Conservation (phyloP, 1,140 invertebrate genomes). For the Phocides pigmalion region DNA sequence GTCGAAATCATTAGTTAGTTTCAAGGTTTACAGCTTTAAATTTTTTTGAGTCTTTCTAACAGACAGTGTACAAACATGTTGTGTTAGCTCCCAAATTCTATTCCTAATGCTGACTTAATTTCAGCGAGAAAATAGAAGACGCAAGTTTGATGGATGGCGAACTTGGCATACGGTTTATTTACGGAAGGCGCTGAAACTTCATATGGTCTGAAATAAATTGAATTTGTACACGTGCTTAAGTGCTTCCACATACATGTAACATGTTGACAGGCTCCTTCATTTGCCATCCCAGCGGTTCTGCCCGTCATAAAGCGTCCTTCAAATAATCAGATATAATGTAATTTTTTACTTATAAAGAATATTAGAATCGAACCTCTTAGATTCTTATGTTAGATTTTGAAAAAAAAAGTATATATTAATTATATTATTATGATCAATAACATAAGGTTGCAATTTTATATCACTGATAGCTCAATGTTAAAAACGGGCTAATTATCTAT, state of each 20-base stretch:
- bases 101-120: slow-evolving; percentile 28
- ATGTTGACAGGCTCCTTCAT: background rate
- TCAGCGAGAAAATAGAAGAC: slow-evolving; percentile 22
- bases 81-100: slow-evolving; percentile 1
- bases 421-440: too few species aligned
- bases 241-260: background rate
- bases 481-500: too few species aligned
- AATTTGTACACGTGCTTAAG: slow-evolving; percentile 8
- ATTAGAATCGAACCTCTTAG: too few species aligned
- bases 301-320: background rate
- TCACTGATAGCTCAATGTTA: too few species aligned
- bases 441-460: too few species aligned
- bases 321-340: too few species aligned
- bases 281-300: background rate
- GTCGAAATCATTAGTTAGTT: too few species aligned
- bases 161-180: slow-evolving; percentile 28
- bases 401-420: too few species aligned
- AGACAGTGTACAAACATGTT: background rate
- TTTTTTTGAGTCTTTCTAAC: too few species aligned
- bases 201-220: slow-evolving; percentile 19
- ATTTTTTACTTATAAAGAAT: too few species aligned
- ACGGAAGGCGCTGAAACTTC: slow-evolving; percentile 13
- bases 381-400: too few species aligned
- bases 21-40: too few species aligned
- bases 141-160: slow-evolving; percentile 29